Evolutionary conservation across 2,888 invertebrate genomes (phyloP).

Genomic region (Limnephilus marmoratus): DNA sequence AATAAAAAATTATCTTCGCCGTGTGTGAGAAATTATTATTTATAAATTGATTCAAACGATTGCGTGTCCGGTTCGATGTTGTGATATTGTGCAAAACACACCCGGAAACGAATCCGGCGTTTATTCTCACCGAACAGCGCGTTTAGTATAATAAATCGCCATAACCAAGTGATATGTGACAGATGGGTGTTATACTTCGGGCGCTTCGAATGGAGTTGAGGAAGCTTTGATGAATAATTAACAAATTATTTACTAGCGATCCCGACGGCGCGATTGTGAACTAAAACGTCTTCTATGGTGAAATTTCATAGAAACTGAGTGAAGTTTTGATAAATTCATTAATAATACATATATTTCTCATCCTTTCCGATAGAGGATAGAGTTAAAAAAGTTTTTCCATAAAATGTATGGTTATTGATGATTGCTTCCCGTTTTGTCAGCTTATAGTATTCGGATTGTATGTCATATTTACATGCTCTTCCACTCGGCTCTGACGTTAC

Average conservation of each 20-base stretch:
- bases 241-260: neutral
- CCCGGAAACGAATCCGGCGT: neutral
- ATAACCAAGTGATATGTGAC: constrained; percentile 48
- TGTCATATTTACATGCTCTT: constrained; percentile 56
- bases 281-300: neutral
- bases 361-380: neutral
- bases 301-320: neutral
- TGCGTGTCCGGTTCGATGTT: constrained; percentile 31
- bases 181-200: constrained; percentile 57
- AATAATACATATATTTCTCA: neutral
- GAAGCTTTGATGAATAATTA: neutral
- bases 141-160: constrained; percentile 6
- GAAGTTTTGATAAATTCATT: neutral
- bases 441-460: neutral
- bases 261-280: neutral
- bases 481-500: constrained; percentile 54
- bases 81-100: constrained; percentile 21
- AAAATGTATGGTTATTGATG: neutral
- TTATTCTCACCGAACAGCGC: neutral
- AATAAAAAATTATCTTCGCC: constrained; percentile 43
- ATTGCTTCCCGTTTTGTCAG: neutral
- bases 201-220: constrained; percentile 36
- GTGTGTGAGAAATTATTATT: constrained; percentile 56
- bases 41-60: constrained; percentile 53
- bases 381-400: neutral